Evolutionary conservation across 64 coral and sea anemone species (phyloP), one percentile per base, ranked within the genome.

Genomic region (Montipora foliosa): DNA sequence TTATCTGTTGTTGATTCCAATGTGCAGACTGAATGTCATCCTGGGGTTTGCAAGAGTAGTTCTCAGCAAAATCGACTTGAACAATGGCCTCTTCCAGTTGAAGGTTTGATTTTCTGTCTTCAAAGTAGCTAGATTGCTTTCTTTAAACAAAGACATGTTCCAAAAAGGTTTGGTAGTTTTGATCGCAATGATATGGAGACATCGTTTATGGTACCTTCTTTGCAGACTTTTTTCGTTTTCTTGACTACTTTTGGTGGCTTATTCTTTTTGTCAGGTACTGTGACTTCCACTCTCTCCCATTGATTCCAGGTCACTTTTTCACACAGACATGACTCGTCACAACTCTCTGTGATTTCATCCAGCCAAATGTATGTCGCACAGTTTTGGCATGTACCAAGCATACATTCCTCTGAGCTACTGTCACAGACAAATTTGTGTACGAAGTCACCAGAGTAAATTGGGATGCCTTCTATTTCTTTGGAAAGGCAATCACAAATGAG

Each of bases 171-270:
- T 57, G 79, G 55, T 11, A 81, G 77, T 71, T 90, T 90, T 44
- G 10, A 9, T 76, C 91, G 60, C 19, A 95, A 89, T 88, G 89
- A 87, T 88, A 49, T 50, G 22, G 92, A 8, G 62, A 64, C 94
- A 87, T 87, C 88, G 55, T 74, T 87, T 12, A 95, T 75, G 20
- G 81, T 95, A 6, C 75, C 82, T 24, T 91, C 89, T 52, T 95
- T 90, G 82, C 89, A 87, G 9, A 95, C 57, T 47, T 91, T 95
- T 46, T 84, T 77, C 45, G 87, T 47, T 67, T 69, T 95, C n/a
- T 44, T 92, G 44, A 93, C 74, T 25, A 86, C 72, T 77, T 95
- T 95, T 71, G 53, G 82, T 14, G 49, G 12, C 44, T 71, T 87
- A 6, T 55, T 29, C 49, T 25, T 73, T 73, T 89, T 78, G 6